Evolutionary conservation across 2,888 invertebrate genomes (phyloP), one percentile per base, ranked within the genome.

Genomic region (Caenorhabditis becei): DNA sequence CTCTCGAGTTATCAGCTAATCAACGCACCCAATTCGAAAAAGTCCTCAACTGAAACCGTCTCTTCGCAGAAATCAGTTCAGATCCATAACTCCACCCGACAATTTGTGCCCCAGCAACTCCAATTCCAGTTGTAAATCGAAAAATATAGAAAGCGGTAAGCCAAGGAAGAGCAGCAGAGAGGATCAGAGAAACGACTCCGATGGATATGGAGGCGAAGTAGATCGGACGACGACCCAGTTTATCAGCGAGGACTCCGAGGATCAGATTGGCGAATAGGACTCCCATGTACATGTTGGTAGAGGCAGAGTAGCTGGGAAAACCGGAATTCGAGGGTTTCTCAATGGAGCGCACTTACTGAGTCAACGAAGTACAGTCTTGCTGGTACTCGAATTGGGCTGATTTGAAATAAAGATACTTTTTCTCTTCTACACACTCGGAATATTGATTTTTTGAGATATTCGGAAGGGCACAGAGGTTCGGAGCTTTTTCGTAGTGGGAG

Each of bases 21-120:
- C 14, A 47, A 28, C 62, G 41, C n/a, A 71, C 74, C 80, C 80
- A 80, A 70, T 80, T 80, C 7, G 80, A 65, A 26, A 75, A 75
- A 3, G 80, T 75, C 44, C 80, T 72, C 67, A 79, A 62, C 20
- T 67, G 75, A 28, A 77, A 66, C 37, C 80, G 51, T 24, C 75
- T 11, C n/a, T 70, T 67, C 5, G 75, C 41, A 0, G 80, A 75
- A 16, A 80, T 75, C 75, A 80, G 51, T 47, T 80, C 80, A 3
- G 80, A 80, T n/a, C 80, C 80, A 61, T 80, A 80, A 2, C 75
- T 63, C 80, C 80, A 80, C 24, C 80, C 80, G 35, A 80, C 80
- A 24, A 65, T 75, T 16, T 65, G 69, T 20, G 80, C 51, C 20
- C 80, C 80, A 20, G 80, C 74, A 0, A 75, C 70, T 23, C 59